These are phyloP conservation scores for Orthosia cruda DNA, from an alignment of 2,888 invertebrate species.

Conservation along the genomic window DNA sequence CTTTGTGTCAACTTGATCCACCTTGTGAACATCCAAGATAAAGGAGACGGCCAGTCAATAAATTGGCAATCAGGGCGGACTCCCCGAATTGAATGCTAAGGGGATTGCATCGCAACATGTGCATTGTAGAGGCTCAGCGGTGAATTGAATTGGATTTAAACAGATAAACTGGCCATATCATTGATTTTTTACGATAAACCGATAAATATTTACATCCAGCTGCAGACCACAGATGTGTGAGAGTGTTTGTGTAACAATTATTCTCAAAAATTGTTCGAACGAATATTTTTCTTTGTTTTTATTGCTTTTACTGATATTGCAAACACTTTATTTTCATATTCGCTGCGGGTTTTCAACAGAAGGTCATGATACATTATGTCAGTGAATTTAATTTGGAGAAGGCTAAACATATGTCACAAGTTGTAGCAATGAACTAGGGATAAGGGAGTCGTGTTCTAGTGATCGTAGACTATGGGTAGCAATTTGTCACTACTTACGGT, in stretches of 20 bases:
- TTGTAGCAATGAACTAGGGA: conserved; percentile 43
- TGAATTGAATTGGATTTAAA: conserved; percentile 54
- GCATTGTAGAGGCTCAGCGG: conserved; percentile 29
- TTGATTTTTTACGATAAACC: conserved; percentile 34
- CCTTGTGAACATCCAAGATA: conserved; percentile 70
- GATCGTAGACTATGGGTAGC: conserved; percentile 47
- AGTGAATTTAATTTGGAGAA: conserved; percentile 30
- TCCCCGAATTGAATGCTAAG: conserved; percentile 54
- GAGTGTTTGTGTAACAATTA: conserved; percentile 39
- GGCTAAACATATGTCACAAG: conserved; percentile 46
- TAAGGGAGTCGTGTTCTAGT: conserved; percentile 41
- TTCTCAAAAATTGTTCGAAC: conserved; percentile 26
- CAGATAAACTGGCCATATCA: conserved; percentile 52
- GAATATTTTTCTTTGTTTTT: conserved; percentile 7
- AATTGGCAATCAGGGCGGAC: conserved; percentile 73
- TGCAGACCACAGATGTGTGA: conserved; percentile 30
- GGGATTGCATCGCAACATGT: conserved; percentile 50
- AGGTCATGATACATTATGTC: too few species aligned
- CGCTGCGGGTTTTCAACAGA: conserved; percentile 1
- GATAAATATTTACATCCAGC: conserved; percentile 46
- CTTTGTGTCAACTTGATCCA: conserved; percentile 74
- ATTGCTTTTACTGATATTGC: conserved; percentile 35
- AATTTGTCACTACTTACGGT: conserved; percentile 60
- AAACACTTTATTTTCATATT: conserved; percentile 19
- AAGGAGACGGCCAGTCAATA: conserved; percentile 70